Percentiles rank a stretch among this genome's conserved stretches.
Evolutionary conservation across 92 coral and sea anemone genomes (phyloP).

Genomic region (Phenganax marumi): DNA sequence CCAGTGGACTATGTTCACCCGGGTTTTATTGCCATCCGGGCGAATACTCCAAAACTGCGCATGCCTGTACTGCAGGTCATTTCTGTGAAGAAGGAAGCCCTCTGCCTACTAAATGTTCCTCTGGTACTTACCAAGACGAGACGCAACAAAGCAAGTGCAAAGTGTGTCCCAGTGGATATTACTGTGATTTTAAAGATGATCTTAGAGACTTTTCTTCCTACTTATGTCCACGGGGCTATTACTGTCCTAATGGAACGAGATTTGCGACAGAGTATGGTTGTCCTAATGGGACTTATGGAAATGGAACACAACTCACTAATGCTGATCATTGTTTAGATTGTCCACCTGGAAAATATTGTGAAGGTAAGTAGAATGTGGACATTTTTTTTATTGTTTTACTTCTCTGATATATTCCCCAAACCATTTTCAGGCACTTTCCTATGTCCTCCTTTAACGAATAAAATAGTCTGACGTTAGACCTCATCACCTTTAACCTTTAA

Average conservation of each 20-base stretch:
- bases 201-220: conserved; percentile 68
- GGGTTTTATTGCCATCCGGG: conserved; percentile 82
- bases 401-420: too few relatives aligned
- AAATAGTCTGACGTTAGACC: too few relatives aligned
- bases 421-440: not conserved
- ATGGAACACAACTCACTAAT: conserved; percentile 65
- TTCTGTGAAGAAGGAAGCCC: conserved; percentile 82
- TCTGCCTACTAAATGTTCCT: conserved; percentile 71
- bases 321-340: conserved; percentile 78
- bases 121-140: conserved; percentile 92
- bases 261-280: conserved; percentile 85
- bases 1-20: conserved; percentile 74
- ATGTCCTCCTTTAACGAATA: too few relatives aligned
- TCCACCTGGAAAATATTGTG: conserved; percentile 90
- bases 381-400: too few relatives aligned
- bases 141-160: conserved; percentile 79
- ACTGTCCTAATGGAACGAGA: conserved; percentile 93
- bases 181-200: conserved; percentile 79
- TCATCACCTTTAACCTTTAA: too few relatives aligned
- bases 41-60: conserved; percentile 54
- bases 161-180: conserved; percentile 84
- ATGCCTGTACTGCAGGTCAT: conserved; percentile 74
- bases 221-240: conserved; percentile 84
- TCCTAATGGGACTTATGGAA: conserved; percentile 89
- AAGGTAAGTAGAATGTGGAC: conserved; percentile 58